Evolutionary conservation across 2,113 vertebrate species (phyloP), one percentile per base, ranked within the genome.

Genomic region (Motacilla tschutschensis): DNA sequence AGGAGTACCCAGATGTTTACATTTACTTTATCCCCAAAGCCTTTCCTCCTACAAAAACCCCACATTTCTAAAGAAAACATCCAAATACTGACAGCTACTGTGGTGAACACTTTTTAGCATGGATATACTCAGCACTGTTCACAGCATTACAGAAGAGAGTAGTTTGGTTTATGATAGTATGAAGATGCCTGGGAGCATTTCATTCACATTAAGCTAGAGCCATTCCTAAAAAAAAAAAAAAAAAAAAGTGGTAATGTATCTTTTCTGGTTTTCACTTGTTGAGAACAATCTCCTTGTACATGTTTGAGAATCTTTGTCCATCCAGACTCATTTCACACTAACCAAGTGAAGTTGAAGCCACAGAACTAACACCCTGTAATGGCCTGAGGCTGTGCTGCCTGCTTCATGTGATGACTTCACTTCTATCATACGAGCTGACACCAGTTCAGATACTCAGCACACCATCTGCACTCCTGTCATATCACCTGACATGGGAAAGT

Each of bases 401-500:
- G 15, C 24, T 47, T 78, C 62, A 21, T 2, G 1, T 1, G 24
- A 2, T n/a, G 33, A 51, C 26, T 70, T 43, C 26, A 13, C 20
- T 57, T 9, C 9, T 41, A 3, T 14, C 33, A n/a, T 0, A 38
- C 5, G n/a, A 64, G 25, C 19, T 64, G 41, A 33, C 3, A 33
- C 2, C 53, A 28, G 29, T 5, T 38, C 22, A 53, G 38, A 53
- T 24, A 21, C 28, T 79, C 33, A 75, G 38, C 43, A 29, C 2
- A 1, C 29, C 11, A 51, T 12, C 36, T 60, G 13, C 33, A 33
- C 15, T 46, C 18, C 35, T 33, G 25, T 26, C 48, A 65, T 26
- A 9, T n/a, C 0, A 0, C 14, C 43, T 38, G 41, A 21, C 0
- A 0, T 4, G 15, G 24, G 26, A 31, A 51, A 51, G 25, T 19